phyloP scores from a whole-genome alignment of 1,140 invertebrate genomes.

The Drosophila dunni region DNA sequence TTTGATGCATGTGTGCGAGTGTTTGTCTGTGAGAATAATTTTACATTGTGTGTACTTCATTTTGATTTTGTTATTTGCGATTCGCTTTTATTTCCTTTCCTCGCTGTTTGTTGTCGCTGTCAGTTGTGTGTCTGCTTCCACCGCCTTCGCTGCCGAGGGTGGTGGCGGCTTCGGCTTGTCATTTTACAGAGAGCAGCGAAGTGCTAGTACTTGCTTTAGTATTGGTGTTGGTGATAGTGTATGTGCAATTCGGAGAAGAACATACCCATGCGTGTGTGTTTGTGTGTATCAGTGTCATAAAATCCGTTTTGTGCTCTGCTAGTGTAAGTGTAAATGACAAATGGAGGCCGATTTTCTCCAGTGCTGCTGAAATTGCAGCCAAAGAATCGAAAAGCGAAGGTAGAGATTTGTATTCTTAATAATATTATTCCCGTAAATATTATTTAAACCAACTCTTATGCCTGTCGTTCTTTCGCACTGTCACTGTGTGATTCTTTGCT shows the following conservation, averaged over 20 bases:
- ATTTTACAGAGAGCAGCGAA: slow-evolving; percentile 41
- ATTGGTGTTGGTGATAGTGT: neutral
- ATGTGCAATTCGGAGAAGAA: slow-evolving; percentile 31
- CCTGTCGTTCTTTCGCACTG: neutral
- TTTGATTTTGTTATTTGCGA: slow-evolving; percentile 70
- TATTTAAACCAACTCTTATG: slow-evolving; percentile 19
- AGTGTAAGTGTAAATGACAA: slow-evolving; percentile 44
- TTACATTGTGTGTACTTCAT: slow-evolving; percentile 65
- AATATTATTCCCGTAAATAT: slow-evolving; percentile 22
- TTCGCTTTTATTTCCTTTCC: slow-evolving; percentile 81
- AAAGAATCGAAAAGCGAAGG: slow-evolving; percentile 33
- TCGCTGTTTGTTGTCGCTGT: slow-evolving; percentile 65
- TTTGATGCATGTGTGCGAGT: slow-evolving; percentile 5
- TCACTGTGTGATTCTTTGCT: slow-evolving; percentile 4
- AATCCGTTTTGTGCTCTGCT: slow-evolving; percentile 47
- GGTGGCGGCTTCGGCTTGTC: slow-evolving; percentile 60
- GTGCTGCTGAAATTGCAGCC: slow-evolving; percentile 45
- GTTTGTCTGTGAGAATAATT: slow-evolving; percentile 11
- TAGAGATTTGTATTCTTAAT: slow-evolving; percentile 26
- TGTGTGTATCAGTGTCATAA: slow-evolving; percentile 36
- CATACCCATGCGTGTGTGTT: slow-evolving; percentile 9
- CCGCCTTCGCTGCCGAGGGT: slow-evolving; percentile 50
- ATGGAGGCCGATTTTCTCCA: slow-evolving; percentile 52
- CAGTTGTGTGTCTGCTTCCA: slow-evolving; percentile 45
- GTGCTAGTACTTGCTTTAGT: slow-evolving; percentile 21